Evolutionary conservation across 2,888 invertebrate genomes (phyloP).

Genomic region (Rhagonycha lutea): DNA sequence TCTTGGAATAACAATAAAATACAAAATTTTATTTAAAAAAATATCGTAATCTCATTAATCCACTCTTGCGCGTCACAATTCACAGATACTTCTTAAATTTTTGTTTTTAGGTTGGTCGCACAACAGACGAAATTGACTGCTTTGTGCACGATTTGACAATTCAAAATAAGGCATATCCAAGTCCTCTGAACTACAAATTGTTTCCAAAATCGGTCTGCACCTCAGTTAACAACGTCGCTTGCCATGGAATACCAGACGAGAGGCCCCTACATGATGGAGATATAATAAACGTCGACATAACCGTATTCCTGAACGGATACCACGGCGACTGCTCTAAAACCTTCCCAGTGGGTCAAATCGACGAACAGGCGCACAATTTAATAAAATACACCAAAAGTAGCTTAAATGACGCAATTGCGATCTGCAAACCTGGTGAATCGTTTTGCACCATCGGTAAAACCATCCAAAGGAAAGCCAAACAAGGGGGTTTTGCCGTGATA

Average conservation of each 20-base stretch:
- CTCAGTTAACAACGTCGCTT: conserved; percentile 88
- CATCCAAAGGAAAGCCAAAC: conserved; percentile 67
- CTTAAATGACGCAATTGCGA: conserved; percentile 64
- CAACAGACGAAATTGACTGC: conserved; percentile 84
- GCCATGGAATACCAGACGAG: conserved; percentile 92
- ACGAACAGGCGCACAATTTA: conserved; percentile 70
- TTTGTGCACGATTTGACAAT: conserved; percentile 74
- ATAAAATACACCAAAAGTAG: conserved; percentile 74
- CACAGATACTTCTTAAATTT: conserved; percentile 12
- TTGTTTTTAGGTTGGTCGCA: conserved; percentile 69
- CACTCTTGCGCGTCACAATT: neutral
- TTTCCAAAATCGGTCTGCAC: conserved; percentile 92
- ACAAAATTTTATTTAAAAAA: too few species aligned
- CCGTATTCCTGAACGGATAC: conserved; percentile 81
- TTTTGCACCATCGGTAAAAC: conserved; percentile 66
- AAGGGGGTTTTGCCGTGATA: conserved; percentile 68
- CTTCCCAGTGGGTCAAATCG: conserved; percentile 82
- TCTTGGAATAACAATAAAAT: too few species aligned
- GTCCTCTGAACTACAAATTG: conserved; percentile 81
- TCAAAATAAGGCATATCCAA: conserved; percentile 81
- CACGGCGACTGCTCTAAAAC: conserved; percentile 94
- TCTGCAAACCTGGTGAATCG: conserved; percentile 65
- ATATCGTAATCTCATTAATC: neutral
- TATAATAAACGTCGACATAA: conserved; percentile 88
- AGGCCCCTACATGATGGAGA: conserved; percentile 83